Conservation (phyloP, 2,888 invertebrate genomes). For the Schizotus pectinicornis region DNA sequence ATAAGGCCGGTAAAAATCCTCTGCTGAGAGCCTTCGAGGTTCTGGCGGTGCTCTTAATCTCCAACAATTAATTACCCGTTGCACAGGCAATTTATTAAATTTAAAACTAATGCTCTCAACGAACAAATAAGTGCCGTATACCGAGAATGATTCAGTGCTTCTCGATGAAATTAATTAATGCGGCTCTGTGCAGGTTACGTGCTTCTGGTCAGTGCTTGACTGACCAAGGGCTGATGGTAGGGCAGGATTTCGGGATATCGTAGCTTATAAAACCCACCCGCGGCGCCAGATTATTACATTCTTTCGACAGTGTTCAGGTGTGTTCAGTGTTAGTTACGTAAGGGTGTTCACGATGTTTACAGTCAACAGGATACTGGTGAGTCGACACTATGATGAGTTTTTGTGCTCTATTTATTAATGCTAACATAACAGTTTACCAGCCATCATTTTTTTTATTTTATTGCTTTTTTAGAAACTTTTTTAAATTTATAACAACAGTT, state of each 20-base stretch:
- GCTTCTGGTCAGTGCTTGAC: constrained; percentile 26
- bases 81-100: no score
- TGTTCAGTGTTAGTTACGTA: constrained; percentile 5
- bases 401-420: background rate
- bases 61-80: no score
- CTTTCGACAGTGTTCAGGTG: constrained; percentile 31
- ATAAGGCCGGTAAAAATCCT: no score
- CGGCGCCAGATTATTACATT: constrained; percentile 41
- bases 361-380: constrained; percentile 28
- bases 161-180: constrained; percentile 27
- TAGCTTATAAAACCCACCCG: constrained; percentile 41
- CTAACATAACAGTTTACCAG: no score
- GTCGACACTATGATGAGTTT: constrained; percentile 8
- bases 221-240: constrained; percentile 28
- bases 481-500: no score
- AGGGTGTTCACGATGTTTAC: constrained; percentile 21
- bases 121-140: constrained; percentile 6
- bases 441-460: constrained; percentile 1
- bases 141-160: constrained; percentile 5
- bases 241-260: constrained; percentile 39
- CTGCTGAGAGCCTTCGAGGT: no score
- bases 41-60: no score
- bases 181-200: constrained; percentile 25
- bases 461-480: no score
- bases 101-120: background rate